A percentile compares a stretch with the other conserved stretches of the same genome.
Evolutionary conservation across 2,797 vertebrate species (phyloP).

Genomic region (Zenarchopterus dispar): DNA sequence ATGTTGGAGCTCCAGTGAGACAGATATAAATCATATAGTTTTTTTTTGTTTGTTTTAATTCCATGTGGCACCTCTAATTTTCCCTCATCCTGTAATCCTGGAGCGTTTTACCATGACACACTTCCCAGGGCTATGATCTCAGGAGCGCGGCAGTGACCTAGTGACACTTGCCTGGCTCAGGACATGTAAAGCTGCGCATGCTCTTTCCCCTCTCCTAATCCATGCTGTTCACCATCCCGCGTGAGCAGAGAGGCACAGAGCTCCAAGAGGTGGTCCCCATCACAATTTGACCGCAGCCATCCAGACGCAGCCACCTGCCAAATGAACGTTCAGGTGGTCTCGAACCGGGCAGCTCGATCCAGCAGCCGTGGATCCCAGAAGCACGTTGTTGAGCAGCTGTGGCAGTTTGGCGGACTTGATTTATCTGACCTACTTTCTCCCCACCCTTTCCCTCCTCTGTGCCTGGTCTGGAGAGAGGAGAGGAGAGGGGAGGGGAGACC

Average conservation of each 20-base stretch:
- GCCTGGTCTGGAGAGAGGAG: slow-evolving; percentile 56
- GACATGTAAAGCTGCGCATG: slow-evolving; percentile 52
- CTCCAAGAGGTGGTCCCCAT: not conserved
- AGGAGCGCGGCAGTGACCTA: slow-evolving; percentile 64
- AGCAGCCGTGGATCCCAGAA: slow-evolving; percentile 13
- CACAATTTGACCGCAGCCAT: slow-evolving; percentile 9
- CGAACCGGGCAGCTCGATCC: slow-evolving; percentile 12
- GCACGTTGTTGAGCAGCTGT: not conserved
- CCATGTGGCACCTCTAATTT: too few relatives aligned
- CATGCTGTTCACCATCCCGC: slow-evolving; percentile 51
- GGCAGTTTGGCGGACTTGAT: slow-evolving; percentile 65
- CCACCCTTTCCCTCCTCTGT: slow-evolving; percentile 30
- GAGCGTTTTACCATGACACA: slow-evolving; percentile 21
- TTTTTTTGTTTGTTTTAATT: too few relatives aligned
- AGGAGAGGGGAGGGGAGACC: slow-evolving; percentile 62
- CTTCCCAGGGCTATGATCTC: slow-evolving; percentile 42
- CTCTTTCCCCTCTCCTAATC: slow-evolving; percentile 62
- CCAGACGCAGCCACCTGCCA: slow-evolving; percentile 14
- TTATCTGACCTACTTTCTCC: slow-evolving; percentile 83
- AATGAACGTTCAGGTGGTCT: not conserved
- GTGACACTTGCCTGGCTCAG: slow-evolving; percentile 60
- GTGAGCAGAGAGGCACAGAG: not conserved
- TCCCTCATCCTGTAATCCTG: not conserved
- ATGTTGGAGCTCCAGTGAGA: too few relatives aligned
- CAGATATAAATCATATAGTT: too few relatives aligned